A percentile compares a stretch with the other conserved stretches of the same genome.
Evolutionary conservation across 2,888 invertebrate species (phyloP).

Genomic region (Coleophora deauratella): DNA sequence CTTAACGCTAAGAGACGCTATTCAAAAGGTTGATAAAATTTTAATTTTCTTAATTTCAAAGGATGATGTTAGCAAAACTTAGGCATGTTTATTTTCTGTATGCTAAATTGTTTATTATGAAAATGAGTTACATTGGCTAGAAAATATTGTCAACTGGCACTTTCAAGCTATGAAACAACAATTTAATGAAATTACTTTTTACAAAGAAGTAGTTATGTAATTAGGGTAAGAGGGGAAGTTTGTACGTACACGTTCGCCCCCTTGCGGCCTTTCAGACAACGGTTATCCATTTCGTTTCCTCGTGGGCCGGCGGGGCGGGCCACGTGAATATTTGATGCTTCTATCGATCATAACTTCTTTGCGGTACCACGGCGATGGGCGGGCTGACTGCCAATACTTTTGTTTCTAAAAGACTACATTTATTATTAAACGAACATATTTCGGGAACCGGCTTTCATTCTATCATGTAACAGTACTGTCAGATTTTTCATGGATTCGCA

Average conservation of each 20-base stretch:
- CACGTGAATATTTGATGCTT: constrained; percentile 66
- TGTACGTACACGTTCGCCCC: constrained; percentile 35
- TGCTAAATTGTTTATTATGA: too few species aligned
- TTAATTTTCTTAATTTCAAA: too few species aligned
- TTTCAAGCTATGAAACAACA: too few species aligned
- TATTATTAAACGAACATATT: constrained; percentile 7
- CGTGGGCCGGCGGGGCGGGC: constrained; percentile 38
- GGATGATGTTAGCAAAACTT: too few species aligned
- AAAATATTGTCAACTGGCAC: too few species aligned
- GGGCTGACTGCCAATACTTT: neutral
- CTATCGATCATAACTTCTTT: constrained; percentile 71
- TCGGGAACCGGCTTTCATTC: constrained; percentile 8
- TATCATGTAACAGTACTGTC: too few species aligned
- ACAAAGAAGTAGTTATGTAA: constrained; percentile 37
- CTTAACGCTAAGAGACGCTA: neutral
- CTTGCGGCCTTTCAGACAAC: constrained; percentile 60
- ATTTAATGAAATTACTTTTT: neutral
- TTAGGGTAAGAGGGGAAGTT: constrained; percentile 39
- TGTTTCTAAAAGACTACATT: neutral
- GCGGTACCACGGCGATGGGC: constrained; percentile 23
- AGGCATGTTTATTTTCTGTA: too few species aligned
- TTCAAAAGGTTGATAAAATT: too few species aligned
- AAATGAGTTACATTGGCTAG: too few species aligned
- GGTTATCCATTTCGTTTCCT: constrained; percentile 59
- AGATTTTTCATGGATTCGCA: too few species aligned